Base-by-base conservation (phyloP, 1,140 invertebrate genomes). In the Temnothorax longispinosus region DNA sequence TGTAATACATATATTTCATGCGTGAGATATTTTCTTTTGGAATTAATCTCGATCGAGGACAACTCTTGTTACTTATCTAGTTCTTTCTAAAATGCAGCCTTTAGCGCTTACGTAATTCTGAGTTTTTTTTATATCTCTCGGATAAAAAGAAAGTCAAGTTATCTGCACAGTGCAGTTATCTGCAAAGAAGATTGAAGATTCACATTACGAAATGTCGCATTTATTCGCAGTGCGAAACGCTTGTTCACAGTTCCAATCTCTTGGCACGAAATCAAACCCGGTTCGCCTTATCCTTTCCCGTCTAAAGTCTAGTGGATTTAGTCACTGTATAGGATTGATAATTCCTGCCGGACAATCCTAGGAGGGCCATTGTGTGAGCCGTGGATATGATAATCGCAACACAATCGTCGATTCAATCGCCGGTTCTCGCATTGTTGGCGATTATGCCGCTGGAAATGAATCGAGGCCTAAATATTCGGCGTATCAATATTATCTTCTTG, bases 331-430 rank as follows among this genome's bases (percentile, higher is more conserved):
- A 58, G 67, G 15, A 47, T 72, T 50, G 67, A 74, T 82, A 72
- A 82, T 74, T 74, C 27, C 27, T 58, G 18, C 47, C 44, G 44
- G 54, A 74, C 67, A 60, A 82, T 82, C 18, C 67, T 74, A 35
- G 21, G n/a, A 72, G 41, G 8, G 32, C 67, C 18, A 82, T 74
- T 21, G 21, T 82, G 78, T 82, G 65, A 47, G 11, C n/a, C 47
- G 60, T 21, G 60, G 18, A 44, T 35, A 44, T 32, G 67, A 58
- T 27, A n/a, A 82, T 82, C 52, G 52, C 38, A 52, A 32, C 21
- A 56, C 65, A 71, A 81, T 81, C 62, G 62, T 64, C 8, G 32
- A 62, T 72, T 47, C 77, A 64, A 80, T 80, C 76, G 76, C 13
- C 27, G 11, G n/a, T 41, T 4, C 21, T 21, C 65, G 38, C 11